Conservation (phyloP, 2,888 invertebrate genomes). For the Agrotis exclamationis region DNA sequence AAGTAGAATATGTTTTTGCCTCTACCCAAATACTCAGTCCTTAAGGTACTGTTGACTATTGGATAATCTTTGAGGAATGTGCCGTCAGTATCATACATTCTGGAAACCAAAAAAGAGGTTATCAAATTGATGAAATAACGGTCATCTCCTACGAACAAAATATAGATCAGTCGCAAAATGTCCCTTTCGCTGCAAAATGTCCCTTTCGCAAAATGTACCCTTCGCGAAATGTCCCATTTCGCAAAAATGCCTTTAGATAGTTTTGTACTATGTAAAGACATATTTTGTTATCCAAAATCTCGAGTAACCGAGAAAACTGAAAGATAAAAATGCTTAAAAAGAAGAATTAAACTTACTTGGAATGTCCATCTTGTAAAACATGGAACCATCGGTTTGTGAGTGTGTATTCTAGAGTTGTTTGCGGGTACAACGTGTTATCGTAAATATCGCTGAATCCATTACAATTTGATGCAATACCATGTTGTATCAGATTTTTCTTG, state of each 20-base stretch:
- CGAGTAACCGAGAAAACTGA: no score
- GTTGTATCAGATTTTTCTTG: conserved; percentile 61
- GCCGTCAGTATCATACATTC: conserved; percentile 21
- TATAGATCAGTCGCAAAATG: no score
- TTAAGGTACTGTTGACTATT: conserved; percentile 13
- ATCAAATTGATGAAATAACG: no score
- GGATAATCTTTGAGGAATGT: conserved; percentile 14
- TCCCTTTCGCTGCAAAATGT: no score
- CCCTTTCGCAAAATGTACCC: no score
- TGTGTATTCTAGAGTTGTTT: conserved; percentile 67
- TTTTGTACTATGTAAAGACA: no score
- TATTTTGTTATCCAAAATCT: no score
- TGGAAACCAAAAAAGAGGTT: not conserved
- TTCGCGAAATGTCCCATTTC: no score
- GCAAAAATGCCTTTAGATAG: no score
- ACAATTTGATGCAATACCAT: conserved; percentile 51
- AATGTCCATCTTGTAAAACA: conserved; percentile 67
- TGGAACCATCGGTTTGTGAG: conserved; percentile 71
- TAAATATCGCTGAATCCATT: conserved; percentile 69
- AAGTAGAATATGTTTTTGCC: conserved; percentile 15
- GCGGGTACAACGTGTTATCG: conserved; percentile 59
- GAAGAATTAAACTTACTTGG: conserved; percentile 64
- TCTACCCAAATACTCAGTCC: conserved; percentile 5
- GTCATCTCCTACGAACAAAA: no score
- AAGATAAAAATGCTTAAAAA: no score